A percentile compares a stretch with the other conserved stretches of the same genome.
Evolutionary conservation across 1,140 invertebrate species (phyloP).

Genomic region (Zophobas atratus): DNA sequence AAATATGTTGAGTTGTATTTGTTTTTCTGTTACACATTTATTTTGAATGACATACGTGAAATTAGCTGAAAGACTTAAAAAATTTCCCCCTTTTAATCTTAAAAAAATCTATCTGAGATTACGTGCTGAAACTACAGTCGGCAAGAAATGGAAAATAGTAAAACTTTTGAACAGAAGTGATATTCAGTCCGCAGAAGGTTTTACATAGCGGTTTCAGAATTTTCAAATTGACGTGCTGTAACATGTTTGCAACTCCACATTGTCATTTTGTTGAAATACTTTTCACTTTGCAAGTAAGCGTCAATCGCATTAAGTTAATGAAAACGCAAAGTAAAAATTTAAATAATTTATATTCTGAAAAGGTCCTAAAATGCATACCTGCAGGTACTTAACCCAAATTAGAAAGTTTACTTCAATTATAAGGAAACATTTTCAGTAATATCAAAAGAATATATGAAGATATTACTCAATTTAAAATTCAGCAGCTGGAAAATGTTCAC

Average conservation of each 20-base stretch:
- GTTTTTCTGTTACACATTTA: too few species aligned
- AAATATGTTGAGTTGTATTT: too few species aligned
- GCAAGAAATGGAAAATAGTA: slow-evolving; percentile 44
- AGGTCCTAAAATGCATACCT: too few species aligned
- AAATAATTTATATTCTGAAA: neutral
- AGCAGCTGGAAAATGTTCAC: slow-evolving; percentile 45
- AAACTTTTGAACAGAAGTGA: slow-evolving; percentile 38
- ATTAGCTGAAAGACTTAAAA: neutral
- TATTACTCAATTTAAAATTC: slow-evolving; percentile 46
- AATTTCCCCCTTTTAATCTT: too few species aligned
- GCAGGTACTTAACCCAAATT: slow-evolving; percentile 35
- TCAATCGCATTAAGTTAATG: neutral
- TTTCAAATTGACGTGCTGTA: slow-evolving; percentile 31
- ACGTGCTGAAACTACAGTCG: neutral
- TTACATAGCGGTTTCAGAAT: slow-evolving; percentile 8
- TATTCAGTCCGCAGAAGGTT: slow-evolving; percentile 31
- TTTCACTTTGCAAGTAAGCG: neutral
- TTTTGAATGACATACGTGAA: too few species aligned
- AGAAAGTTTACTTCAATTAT: slow-evolving; percentile 41
- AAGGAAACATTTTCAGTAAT: slow-evolving; percentile 35
- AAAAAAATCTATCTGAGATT: neutral
- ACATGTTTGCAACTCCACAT: slow-evolving; percentile 21
- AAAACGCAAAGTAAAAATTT: slow-evolving; percentile 5
- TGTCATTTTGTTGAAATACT: slow-evolving; percentile 12
- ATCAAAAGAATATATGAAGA: slow-evolving; percentile 43